Percentiles rank a stretch among this genome's conserved stretches.
Conservation (phyloP, 2,888 invertebrate species). For the Metopia argyrocephala region DNA sequence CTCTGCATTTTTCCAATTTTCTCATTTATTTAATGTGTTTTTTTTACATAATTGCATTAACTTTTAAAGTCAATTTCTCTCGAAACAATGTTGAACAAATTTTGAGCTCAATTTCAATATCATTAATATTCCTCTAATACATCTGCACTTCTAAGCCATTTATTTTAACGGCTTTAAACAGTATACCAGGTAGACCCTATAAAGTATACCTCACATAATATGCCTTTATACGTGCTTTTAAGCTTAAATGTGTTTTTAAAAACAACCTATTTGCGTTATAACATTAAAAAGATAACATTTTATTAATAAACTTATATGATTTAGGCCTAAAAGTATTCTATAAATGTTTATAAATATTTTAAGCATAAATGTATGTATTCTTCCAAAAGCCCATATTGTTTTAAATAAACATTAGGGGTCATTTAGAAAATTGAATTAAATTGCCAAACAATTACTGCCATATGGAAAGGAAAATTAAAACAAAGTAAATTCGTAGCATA, state of each 20-base stretch:
- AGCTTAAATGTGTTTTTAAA: conserved; percentile 8
- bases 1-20: too few relatives aligned
- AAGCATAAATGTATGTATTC: not conserved
- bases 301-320: conserved; percentile 21
- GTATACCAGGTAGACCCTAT: not conserved
- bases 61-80: too few relatives aligned
- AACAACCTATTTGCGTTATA: conserved; percentile 1
- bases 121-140: not conserved
- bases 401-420: conserved; percentile 32
- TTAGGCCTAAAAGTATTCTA: conserved; percentile 42
- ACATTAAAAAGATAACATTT: not conserved
- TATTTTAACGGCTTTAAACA: not conserved
- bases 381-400: not conserved
- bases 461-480: conserved; percentile 27
- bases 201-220: not conserved
- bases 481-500: conserved; percentile 35
- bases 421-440: conserved; percentile 57
- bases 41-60: too few relatives aligned
- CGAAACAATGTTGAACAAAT: too few relatives aligned
- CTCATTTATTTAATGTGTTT: too few relatives aligned
- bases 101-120: too few relatives aligned
- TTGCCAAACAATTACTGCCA: conserved; percentile 24
- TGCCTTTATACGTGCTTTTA: not conserved
- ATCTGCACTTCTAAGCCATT: not conserved
- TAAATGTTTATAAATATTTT: conserved; percentile 29